Conservation (phyloP, 2,797 vertebrate genomes). For the Gobionotothen gibberifrons region DNA sequence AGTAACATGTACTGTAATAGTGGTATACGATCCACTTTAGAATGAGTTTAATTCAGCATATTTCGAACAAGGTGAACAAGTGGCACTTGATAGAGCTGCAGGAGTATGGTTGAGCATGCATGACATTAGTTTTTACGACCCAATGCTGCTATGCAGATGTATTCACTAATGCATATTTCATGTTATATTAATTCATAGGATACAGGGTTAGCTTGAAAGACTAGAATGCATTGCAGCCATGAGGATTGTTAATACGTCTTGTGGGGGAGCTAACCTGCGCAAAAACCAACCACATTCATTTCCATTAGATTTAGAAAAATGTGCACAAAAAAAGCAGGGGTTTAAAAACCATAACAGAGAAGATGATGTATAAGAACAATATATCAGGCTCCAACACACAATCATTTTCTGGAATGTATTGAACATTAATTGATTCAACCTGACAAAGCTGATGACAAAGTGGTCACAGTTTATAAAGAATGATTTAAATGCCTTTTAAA, state of each 20-base stretch:
- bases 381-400: background rate
- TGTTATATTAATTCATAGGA: background rate
- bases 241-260: background rate
- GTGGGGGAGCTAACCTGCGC: constrained; percentile 3
- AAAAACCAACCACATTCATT: background rate
- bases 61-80: background rate
- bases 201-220: background rate
- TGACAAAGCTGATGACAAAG: background rate
- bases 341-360: background rate
- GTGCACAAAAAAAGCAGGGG: background rate
- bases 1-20: background rate
- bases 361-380: background rate
- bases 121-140: background rate
- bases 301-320: background rate
- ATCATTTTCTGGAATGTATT: background rate
- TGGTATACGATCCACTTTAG: background rate
- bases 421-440: background rate
- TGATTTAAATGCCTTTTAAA: constrained; percentile 13
- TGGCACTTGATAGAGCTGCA: constrained; percentile 3
- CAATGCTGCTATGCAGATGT: background rate
- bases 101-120: background rate
- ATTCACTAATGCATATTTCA: constrained; percentile 14
- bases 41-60: constrained; percentile 3
- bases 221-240: background rate
- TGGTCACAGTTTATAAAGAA: constrained; percentile 18